Base-by-base conservation (phyloP, 2,113 vertebrate species). In the Pseudorasbora parva region DNA sequence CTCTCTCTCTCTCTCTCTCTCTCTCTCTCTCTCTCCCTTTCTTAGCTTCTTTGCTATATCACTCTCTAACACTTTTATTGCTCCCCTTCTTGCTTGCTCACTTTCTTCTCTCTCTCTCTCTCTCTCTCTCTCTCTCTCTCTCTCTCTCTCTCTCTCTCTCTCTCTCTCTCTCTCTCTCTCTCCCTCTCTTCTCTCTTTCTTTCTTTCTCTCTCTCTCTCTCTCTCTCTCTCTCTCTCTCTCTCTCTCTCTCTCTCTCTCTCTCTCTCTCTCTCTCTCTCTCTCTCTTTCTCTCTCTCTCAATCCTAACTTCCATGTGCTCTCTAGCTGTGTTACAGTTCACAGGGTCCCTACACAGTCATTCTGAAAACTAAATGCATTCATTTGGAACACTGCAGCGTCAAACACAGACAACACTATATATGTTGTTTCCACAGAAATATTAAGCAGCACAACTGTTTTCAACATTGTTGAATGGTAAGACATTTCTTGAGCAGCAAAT, bases 11-110 rank as follows among this genome's bases (percentile, higher is more conserved):
- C 68, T 62, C 51, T 82, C 82, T 76, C 21, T 33, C 60, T 54
- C 51, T 54, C 51, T 54, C 51, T 54, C 51, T 54, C 49, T 54
- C 6, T 19, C 73, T 77, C 45, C 10, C 21, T 47, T n/a, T 43
- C 17, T 84, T 69, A 78, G 73, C 82, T 69, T 37, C 27, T 78
- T 78, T 84, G 60, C 41, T 56, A 54, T 84, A 69, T 84, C 74
- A 71, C 49, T 78, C 75, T 23, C 83, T 77, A 51, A 81, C 73
- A 76, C 60, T 86, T 81, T 59, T 23, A 77, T 45, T 25, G n/a
- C 54, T 17, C 73, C 7, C 49, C 68, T 76, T 82, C 75, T 62
- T 51, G 15, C 43, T 51, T n/a, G 83, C 84, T 69, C 30, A 8
- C 37, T 76, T 30, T 27, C 60, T 17, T 49, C 25, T 47, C 17